Conservation (phyloP, 2,888 invertebrate genomes). For the Calameuta pallipes region DNA sequence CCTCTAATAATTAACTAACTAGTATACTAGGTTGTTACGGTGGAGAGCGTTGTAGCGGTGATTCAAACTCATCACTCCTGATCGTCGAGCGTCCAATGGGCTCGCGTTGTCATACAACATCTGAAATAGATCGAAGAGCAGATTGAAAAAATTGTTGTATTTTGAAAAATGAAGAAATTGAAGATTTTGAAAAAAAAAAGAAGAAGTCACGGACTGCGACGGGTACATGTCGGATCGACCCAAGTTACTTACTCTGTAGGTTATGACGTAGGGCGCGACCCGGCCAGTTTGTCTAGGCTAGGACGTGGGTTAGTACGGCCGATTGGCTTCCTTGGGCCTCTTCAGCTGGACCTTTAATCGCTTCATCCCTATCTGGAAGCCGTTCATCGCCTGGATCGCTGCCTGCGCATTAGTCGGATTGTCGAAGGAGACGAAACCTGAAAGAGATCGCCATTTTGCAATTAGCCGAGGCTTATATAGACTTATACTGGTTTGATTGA, state of each 20-base stretch:
- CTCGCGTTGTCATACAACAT: conserved; percentile 57
- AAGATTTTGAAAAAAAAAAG: not conserved
- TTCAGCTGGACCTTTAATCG: conserved; percentile 99
- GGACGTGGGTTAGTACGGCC: conserved; percentile 92
- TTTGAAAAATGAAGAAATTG: not conserved
- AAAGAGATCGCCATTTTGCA: conserved; percentile 38
- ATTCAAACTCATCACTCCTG: conserved; percentile 60
- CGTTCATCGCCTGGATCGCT: conserved; percentile 99
- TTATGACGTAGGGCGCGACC: conserved; percentile 60
- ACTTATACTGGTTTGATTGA: not conserved
- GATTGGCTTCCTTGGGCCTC: conserved; percentile 97
- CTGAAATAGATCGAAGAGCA: conserved; percentile 42
- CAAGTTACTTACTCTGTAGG: conserved; percentile 54
- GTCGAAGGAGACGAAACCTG: conserved; percentile 99
- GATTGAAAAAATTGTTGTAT: not conserved
- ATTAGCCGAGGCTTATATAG: not conserved
- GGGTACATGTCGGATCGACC: not conserved
- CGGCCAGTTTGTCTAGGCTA: conserved; percentile 71
- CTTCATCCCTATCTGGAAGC: conserved; percentile 99
- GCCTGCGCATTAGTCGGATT: conserved; percentile 98
- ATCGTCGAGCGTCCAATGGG: conserved; percentile 60
- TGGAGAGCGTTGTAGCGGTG: conserved; percentile 62
- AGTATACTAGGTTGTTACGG: conserved; percentile 70
- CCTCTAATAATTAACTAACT: conserved; percentile 74
- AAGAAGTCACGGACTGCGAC: too few relatives aligned